phyloP scores from a whole-genome alignment of 1,140 invertebrate genomes.

The Adelges cooleyi region DNA sequence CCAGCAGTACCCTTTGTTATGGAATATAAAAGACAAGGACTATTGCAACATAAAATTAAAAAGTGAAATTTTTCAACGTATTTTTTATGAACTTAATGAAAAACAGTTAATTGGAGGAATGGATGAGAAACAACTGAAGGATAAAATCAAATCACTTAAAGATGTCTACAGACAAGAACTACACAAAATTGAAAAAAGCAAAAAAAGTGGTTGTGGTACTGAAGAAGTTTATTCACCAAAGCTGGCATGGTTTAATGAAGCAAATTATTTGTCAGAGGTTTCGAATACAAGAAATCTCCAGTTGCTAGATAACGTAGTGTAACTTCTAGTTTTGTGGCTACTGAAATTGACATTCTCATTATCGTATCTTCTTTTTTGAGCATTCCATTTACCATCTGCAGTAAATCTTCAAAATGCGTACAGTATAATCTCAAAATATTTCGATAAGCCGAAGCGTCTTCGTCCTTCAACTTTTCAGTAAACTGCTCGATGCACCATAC shows the following conservation, averaged over 20 bases:
- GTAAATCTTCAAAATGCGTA: slow-evolving; percentile 32
- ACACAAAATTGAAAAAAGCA: slow-evolving; percentile 24
- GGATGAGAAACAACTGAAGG: not conserved
- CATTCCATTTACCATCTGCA: slow-evolving; percentile 24
- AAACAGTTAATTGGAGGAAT: slow-evolving; percentile 3
- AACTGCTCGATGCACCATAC: too few relatives aligned
- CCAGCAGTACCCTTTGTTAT: slow-evolving; percentile 4
- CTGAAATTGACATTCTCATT: slow-evolving; percentile 31
- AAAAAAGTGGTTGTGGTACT: slow-evolving; percentile 19
- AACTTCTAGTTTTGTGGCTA: slow-evolving; percentile 32
- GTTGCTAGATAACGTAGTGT: slow-evolving; percentile 34
- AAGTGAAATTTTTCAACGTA: slow-evolving; percentile 4
- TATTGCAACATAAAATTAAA: slow-evolving; percentile 7
- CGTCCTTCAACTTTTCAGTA: too few relatives aligned
- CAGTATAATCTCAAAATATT: slow-evolving; percentile 32
- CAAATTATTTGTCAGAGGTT: slow-evolving; percentile 23
- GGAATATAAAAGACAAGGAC: slow-evolving; percentile 5
- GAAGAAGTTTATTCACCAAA: slow-evolving; percentile 26
- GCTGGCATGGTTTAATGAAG: slow-evolving; percentile 13
- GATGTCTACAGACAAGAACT: slow-evolving; percentile 12
- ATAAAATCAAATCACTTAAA: slow-evolving; percentile 8
- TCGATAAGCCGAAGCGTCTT: not conserved
- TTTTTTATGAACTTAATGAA: slow-evolving; percentile 7
- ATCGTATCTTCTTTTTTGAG: slow-evolving; percentile 32
- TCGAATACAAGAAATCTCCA: slow-evolving; percentile 31